phyloP scores from a whole-genome alignment of 2,113 vertebrate species.

The Halichoeres trimaculatus region DNA sequence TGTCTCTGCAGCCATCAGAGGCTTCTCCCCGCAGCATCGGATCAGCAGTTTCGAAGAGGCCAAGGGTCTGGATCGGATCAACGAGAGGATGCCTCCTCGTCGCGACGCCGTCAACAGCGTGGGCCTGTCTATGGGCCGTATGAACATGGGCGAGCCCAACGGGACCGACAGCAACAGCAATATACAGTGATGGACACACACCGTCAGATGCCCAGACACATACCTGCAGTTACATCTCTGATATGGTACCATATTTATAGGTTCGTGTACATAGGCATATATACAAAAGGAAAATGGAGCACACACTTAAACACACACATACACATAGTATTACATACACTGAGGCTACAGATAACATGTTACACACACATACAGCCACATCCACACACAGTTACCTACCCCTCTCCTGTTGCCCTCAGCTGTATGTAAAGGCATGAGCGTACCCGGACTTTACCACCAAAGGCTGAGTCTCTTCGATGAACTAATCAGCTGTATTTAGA shows the following conservation, averaged over 20 bases:
- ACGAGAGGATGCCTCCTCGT: constrained; percentile 84
- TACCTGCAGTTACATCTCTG: constrained; percentile 49
- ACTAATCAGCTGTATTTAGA: constrained; percentile 55
- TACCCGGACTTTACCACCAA: constrained; percentile 64
- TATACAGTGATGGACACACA: constrained; percentile 82
- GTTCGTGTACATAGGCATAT: constrained; percentile 72
- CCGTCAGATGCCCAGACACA: constrained; percentile 42
- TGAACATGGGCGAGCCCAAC: constrained; percentile 86
- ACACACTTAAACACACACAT: constrained; percentile 19
- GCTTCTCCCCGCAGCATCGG: constrained; percentile 87
- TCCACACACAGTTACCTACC: constrained; percentile 39
- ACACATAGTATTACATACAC: constrained; percentile 42
- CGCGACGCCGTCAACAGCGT: constrained; percentile 83
- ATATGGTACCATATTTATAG: constrained; percentile 63
- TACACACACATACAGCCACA: constrained; percentile 41
- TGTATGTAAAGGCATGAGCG: constrained; percentile 69
- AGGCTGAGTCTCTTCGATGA: constrained; percentile 59
- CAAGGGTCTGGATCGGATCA: constrained; percentile 85
- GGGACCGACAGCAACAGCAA: constrained; percentile 88
- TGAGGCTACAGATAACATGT: constrained; percentile 27
- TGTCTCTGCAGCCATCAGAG: constrained; percentile 82
- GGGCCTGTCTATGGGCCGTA: constrained; percentile 84
- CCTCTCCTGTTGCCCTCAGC: constrained; percentile 59
- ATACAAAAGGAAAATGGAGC: constrained; percentile 44
- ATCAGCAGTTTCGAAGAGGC: constrained; percentile 86